Evolutionary conservation across 1,140 invertebrate species (phyloP), one percentile per base, ranked within the genome.

Genomic region (Drosophila willistoni): DNA sequence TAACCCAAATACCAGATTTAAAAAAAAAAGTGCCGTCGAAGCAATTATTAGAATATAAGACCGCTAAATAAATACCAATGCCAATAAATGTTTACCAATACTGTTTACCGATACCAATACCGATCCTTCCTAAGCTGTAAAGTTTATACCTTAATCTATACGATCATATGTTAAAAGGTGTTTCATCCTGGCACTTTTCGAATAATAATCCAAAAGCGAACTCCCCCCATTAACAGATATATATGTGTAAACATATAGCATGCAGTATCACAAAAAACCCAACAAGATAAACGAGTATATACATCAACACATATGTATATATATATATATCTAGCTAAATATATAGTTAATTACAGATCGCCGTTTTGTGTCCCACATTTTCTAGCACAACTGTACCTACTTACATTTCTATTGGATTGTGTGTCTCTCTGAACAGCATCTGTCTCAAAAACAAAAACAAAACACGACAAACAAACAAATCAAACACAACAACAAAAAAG

Each of bases 31-130:
- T 87, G 79, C 76, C 83, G 83, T 87, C 73, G 79, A 87, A 87
- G 83, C 83, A 87, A 87, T 87, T 87, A 87, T 64, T 87, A 87
- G 83, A 72, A 44, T 68, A 59, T 87, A 87, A 89, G 83, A 63
- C 44, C 63, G 55, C 77, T 68, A 59, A 71, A 56, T 29, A 14
- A 34, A 57, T 54, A 54, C 51, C 17, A 13, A 19, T 68, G 55
- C 57, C 19, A 44, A 63, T 71, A 77, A 29, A 29, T 29, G 6
- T 6, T 6, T 54, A 54, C 51, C 17, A 13, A 19, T 9, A 73
- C 63, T 62, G 70, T 77, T 76, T 68, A 59, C 57, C 17, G 54
- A 60, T 71, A 77, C 60, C 76, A 62, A 62, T 68, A 64, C 61
- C 65, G 42, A 68, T 63, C 64, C 61, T 59, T 79, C 41, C 57